Conservation (phyloP, 2,113 vertebrate genomes). For the Corapipo altera region DNA sequence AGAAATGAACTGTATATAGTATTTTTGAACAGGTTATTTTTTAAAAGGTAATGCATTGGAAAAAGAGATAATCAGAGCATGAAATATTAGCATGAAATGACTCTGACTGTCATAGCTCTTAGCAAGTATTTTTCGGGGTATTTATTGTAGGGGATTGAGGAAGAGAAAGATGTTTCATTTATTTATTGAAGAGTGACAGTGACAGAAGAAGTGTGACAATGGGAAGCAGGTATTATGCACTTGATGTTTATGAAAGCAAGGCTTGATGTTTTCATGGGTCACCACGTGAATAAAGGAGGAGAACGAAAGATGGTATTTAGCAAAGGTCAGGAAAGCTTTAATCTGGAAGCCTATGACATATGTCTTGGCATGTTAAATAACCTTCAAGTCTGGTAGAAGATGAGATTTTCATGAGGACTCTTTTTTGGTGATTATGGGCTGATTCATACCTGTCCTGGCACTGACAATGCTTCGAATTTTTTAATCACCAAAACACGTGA, state of each 20-base stretch:
- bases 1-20: background rate
- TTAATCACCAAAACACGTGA: background rate
- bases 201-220: background rate
- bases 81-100: constrained; percentile 54
- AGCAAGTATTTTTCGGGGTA: background rate
- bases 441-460: background rate
- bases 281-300: constrained; percentile 16
- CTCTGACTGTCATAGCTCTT: background rate
- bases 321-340: background rate
- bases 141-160: background rate
- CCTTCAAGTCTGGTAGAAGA: background rate
- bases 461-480: background rate
- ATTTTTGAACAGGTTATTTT: background rate
- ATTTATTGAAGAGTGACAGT: constrained; percentile 42
- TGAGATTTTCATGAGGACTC: background rate
- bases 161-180: constrained; percentile 13
- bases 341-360: background rate
- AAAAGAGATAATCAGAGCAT: constrained; percentile 52
- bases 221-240: background rate
- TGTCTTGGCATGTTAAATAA: background rate
- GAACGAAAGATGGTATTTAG: background rate
- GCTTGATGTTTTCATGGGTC: constrained; percentile 31
- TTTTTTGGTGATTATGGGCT: background rate
- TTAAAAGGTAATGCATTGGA: constrained; percentile 19
- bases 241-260: background rate